Percentiles rank a stretch among this genome's conserved stretches.
Evolutionary conservation across 2,888 invertebrate species (phyloP).

Genomic region (Stratiomys singularior): DNA sequence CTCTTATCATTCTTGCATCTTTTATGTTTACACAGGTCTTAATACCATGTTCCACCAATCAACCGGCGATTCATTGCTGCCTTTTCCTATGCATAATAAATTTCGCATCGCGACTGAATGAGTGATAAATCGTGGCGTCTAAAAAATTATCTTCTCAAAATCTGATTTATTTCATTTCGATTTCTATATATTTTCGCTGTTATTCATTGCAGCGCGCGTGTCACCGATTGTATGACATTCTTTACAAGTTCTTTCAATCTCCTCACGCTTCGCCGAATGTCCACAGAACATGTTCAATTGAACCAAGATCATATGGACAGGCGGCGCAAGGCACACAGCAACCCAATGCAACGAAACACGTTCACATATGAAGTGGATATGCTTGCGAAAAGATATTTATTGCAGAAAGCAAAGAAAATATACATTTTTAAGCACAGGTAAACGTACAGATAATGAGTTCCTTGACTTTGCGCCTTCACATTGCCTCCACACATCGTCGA

Average conservation of each 20-base stretch:
- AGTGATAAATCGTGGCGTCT: background rate
- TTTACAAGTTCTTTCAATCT: background rate
- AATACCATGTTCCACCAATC: background rate
- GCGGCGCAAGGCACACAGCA: background rate
- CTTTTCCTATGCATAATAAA: background rate
- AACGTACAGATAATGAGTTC: conserved; percentile 45
- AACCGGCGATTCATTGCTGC: background rate
- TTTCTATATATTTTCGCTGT: background rate
- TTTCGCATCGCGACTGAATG: background rate
- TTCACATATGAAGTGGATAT: background rate
- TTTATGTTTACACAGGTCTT: too few relatives aligned
- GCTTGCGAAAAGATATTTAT: conserved; percentile 8
- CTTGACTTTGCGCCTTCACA: conserved; percentile 25
- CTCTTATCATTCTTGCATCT: too few relatives aligned
- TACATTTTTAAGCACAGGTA: conserved; percentile 21
- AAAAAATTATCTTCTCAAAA: background rate
- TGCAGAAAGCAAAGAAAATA: conserved; percentile 11
- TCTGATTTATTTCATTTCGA: conserved; percentile 4
- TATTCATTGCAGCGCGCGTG: conserved; percentile 12
- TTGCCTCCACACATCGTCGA: background rate
- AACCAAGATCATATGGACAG: background rate
- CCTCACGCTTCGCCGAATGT: background rate
- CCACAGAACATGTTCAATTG: too few relatives aligned
- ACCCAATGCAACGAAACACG: background rate
- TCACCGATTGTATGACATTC: background rate